These are phyloP conservation scores for Adrianichthys oophorus DNA, from an alignment of 2,797 vertebrate species.

Conservation along the genomic window DNA sequence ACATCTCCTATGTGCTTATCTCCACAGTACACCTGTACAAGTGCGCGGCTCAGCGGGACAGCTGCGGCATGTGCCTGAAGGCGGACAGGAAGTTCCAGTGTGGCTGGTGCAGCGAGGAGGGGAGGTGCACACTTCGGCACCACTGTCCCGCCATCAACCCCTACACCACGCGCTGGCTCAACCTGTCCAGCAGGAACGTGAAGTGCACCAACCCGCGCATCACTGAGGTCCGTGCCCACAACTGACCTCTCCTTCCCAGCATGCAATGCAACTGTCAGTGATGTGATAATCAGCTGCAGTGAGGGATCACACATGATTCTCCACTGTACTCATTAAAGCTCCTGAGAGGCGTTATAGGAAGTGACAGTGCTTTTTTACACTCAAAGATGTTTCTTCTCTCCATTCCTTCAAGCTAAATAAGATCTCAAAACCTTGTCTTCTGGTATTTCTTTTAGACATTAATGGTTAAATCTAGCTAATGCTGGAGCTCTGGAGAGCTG, in stretches of 20 bases:
- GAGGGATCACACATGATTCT: neutral
- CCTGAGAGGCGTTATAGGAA: too few species aligned
- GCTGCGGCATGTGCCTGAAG: constrained; percentile 96
- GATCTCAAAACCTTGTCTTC: neutral
- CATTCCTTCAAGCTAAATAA: constrained; percentile 5
- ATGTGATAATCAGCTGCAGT: constrained; percentile 16
- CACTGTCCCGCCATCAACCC: constrained; percentile 84
- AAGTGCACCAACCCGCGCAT: constrained; percentile 98
- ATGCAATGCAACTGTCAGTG: constrained; percentile 15
- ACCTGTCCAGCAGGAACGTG: constrained; percentile 90
- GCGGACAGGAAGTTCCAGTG: constrained; percentile 94
- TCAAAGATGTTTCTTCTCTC: constrained; percentile 3
- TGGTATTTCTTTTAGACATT: too few species aligned
- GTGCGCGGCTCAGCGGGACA: constrained; percentile 94
- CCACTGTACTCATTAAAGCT: neutral
- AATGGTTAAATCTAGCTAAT: neutral
- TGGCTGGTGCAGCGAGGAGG: constrained; percentile 93
- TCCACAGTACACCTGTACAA: constrained; percentile 94
- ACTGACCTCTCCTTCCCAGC: constrained; percentile 23
- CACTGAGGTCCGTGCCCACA: constrained; percentile 85
- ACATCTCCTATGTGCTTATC: neutral
- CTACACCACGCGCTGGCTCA: constrained; percentile 88
- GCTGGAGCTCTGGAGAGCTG: constrained; percentile 16
- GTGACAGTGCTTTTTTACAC: neutral
- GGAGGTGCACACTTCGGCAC: constrained; percentile 85